Evolutionary conservation across 2,888 invertebrate species (phyloP).

Genomic region (Nephrocerus scutellatus): DNA sequence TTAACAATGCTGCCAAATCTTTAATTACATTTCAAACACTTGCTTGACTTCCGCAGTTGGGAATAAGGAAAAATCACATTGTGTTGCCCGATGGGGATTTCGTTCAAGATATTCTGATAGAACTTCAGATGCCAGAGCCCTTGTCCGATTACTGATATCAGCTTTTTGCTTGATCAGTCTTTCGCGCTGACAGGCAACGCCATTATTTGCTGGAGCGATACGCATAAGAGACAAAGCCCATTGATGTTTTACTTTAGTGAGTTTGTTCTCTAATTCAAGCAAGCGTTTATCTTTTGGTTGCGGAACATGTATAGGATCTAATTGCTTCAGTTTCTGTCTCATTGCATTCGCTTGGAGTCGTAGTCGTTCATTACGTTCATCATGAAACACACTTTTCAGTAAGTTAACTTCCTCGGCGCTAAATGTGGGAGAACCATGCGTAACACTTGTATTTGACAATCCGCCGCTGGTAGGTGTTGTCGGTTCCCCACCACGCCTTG

Average conservation of each 20-base stretch:
- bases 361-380: slow-evolving; percentile 54
- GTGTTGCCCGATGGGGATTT: slow-evolving; percentile 43
- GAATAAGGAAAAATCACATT: slow-evolving; percentile 42
- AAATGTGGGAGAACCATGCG: no score
- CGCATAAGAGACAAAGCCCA: slow-evolving; percentile 45
- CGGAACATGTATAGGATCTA: slow-evolving; percentile 52
- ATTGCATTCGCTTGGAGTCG: slow-evolving; percentile 52
- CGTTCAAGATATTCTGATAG: slow-evolving; percentile 44
- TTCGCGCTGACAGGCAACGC: slow-evolving; percentile 21
- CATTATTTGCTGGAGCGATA: slow-evolving; percentile 23
- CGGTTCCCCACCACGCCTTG: slow-evolving; percentile 51
- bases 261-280: slow-evolving; percentile 51
- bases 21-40: slow-evolving; percentile 36
- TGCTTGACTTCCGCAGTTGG: slow-evolving; percentile 45
- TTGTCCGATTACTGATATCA: slow-evolving; percentile 38
- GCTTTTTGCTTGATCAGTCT: slow-evolving; percentile 31
- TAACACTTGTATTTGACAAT: no score
- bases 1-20: no score
- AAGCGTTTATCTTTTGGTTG: slow-evolving; percentile 50
- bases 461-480: slow-evolving; percentile 8
- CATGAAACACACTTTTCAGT: slow-evolving; percentile 53
- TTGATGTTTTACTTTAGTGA: slow-evolving; percentile 50
- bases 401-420: slow-evolving; percentile 55
- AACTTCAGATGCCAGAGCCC: slow-evolving; percentile 43
- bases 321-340: slow-evolving; percentile 50